Conservation (phyloP, 2,888 invertebrate genomes). For the Minunthozetes semirufus region DNA sequence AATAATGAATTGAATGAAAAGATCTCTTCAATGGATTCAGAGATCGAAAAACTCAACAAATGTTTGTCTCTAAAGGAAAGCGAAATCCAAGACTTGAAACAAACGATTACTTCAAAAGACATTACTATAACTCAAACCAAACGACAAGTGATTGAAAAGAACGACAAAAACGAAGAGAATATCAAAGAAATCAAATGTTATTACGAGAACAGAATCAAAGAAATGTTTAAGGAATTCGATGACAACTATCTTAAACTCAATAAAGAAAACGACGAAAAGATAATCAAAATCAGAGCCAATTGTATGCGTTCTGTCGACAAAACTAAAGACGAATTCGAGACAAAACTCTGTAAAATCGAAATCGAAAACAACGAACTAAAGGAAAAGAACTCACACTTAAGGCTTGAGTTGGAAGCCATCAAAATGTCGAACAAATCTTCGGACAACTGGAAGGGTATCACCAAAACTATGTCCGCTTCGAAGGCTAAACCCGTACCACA, state of each 20-base stretch:
- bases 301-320: constrained; percentile 7
- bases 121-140: not conserved
- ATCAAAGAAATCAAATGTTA: not conserved
- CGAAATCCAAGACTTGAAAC: not conserved
- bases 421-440: constrained; percentile 1
- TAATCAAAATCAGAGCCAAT: constrained; percentile 13
- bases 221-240: not conserved
- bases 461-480: not conserved
- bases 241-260: not conserved
- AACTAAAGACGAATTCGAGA: constrained; percentile 10
- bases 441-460: not conserved
- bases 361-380: constrained; percentile 1
- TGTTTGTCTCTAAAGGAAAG: not conserved
- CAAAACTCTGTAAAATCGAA: not conserved
- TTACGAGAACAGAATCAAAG: not conserved
- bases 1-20: not conserved
- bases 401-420: constrained; percentile 5
- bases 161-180: not conserved
- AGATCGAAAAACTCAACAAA: not conserved
- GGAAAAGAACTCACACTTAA: not conserved
- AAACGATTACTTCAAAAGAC: not conserved
- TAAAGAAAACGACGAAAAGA: not conserved
- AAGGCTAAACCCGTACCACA: not conserved
- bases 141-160: not conserved
- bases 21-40: not conserved